Conservation (phyloP, 2,888 invertebrate species). For the Agrilus mali region DNA sequence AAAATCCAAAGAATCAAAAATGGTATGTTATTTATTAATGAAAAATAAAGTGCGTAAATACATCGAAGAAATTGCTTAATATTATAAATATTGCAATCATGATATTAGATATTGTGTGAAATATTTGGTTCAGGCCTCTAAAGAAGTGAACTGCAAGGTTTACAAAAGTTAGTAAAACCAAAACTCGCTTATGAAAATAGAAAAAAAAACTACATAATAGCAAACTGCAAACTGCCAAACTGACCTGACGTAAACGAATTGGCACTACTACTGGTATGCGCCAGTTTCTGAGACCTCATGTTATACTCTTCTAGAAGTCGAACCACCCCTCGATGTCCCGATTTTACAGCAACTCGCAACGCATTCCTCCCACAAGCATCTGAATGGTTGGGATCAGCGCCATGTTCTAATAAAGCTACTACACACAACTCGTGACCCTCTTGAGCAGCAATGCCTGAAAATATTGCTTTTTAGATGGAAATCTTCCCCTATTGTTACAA, state of each 20-base stretch:
- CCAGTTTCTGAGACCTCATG: slow-evolving; percentile 26
- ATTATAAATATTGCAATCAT: not conserved
- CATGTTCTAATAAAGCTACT: slow-evolving; percentile 65
- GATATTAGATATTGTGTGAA: not conserved
- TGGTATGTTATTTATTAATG: not conserved
- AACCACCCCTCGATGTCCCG: slow-evolving; percentile 78
- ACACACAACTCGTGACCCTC: slow-evolving; percentile 93
- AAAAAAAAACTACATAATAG: too few relatives aligned
- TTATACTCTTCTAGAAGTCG: slow-evolving; percentile 60
- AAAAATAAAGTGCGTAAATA: not conserved
- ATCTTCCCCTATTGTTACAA: not conserved
- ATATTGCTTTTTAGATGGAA: not conserved
- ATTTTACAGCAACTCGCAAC: slow-evolving; percentile 79
- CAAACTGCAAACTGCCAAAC: too few relatives aligned
- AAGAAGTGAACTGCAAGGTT: too few relatives aligned
- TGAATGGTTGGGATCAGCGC: slow-evolving; percentile 75
- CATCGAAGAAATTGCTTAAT: not conserved
- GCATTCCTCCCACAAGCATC: slow-evolving; percentile 81
- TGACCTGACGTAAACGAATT: slow-evolving; percentile 33
- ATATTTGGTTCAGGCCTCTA: too few relatives aligned
- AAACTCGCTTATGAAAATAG: too few relatives aligned
- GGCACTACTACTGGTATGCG: slow-evolving; percentile 30
- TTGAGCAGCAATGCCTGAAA: slow-evolving; percentile 80
- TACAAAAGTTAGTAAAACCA: too few relatives aligned
- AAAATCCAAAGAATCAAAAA: slow-evolving; percentile 9